These are phyloP conservation scores for Porites divaricata DNA, from an alignment of 92 coral and sea anemone species.

Conservation along the genomic window DNA sequence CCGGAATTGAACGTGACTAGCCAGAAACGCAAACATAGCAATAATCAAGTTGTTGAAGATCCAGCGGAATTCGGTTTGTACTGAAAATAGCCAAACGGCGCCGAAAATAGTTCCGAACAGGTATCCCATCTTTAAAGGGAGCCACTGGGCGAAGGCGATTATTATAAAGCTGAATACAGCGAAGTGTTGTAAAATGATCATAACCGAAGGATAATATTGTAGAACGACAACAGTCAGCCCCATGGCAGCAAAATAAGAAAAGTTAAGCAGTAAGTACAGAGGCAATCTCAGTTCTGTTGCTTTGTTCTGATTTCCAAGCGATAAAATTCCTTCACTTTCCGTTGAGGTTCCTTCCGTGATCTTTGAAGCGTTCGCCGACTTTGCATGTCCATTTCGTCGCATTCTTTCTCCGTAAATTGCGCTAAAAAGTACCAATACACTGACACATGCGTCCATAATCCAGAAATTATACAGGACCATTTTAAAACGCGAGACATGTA, in stretches of 20 bases:
- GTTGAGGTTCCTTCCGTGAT: conserved; percentile 6
- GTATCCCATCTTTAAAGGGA: conserved; percentile 74
- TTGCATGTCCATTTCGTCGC: conserved; percentile 36
- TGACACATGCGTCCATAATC: conserved; percentile 91
- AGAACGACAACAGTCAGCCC: conserved; percentile 75
- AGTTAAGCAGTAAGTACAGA: conserved; percentile 72
- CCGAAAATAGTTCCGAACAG: conserved; percentile 67
- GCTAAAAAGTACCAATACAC: conserved; percentile 82
- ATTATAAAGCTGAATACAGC: conserved; percentile 83
- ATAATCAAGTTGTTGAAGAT: conserved; percentile 85
- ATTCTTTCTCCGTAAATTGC: conserved; percentile 85
- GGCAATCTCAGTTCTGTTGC: conserved; percentile 62
- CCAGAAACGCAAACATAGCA: conserved; percentile 89
- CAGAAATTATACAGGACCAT: conserved; percentile 89
- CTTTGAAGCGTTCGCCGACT: conserved; percentile 1
- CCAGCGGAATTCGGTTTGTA: conserved; percentile 84
- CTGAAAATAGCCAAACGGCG: conserved; percentile 79
- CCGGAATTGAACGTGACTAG: conserved; percentile 92
- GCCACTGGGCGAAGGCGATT: conserved; percentile 90
- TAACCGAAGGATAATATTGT: conserved; percentile 78
- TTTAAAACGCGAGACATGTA: not conserved
- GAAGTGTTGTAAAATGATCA: conserved; percentile 87
- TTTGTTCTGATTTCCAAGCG: conserved; percentile 11
- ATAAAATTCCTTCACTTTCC: conserved; percentile 20
- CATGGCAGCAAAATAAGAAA: conserved; percentile 87